phyloP scores from a whole-genome alignment of 92 coral and sea anemone genomes.

The Bergia sp. region DNA sequence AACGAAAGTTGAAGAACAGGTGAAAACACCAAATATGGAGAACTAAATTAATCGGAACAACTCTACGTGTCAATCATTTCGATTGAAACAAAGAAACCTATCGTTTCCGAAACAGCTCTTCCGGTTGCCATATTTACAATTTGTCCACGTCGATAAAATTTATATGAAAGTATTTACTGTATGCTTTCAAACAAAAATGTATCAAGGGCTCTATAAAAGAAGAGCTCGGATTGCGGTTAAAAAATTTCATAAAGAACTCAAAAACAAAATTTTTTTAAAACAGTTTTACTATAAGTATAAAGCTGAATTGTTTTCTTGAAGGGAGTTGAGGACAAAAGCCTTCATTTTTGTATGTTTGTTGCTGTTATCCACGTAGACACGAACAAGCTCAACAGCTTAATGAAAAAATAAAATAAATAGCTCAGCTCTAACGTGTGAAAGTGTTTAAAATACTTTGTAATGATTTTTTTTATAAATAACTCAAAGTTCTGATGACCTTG shows the following conservation, averaged over 20 bases:
- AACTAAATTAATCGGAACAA: not conserved
- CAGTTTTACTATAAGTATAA: not conserved
- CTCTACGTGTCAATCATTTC: conserved; percentile 29
- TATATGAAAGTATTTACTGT: conserved; percentile 18
- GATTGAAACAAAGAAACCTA: conserved; percentile 10
- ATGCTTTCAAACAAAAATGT: not conserved
- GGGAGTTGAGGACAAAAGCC: not conserved
- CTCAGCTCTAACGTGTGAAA: too few relatives aligned
- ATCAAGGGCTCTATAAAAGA: not conserved
- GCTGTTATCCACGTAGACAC: not conserved
- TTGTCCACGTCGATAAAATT: conserved; percentile 37
- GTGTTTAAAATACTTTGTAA: too few relatives aligned
- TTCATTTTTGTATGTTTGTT: not conserved
- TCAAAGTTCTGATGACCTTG: too few relatives aligned
- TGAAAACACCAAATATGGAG: conserved; percentile 42
- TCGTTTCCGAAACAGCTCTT: not conserved
- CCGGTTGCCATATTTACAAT: conserved; percentile 35
- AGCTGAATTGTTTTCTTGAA: not conserved
- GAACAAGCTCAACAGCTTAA: not conserved
- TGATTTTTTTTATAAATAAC: too few relatives aligned
- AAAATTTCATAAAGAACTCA: not conserved
- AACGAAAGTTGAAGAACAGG: conserved; percentile 39
- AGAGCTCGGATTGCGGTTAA: not conserved
- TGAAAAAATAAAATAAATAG: too few relatives aligned
- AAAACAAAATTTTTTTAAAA: too few relatives aligned